Percentiles rank a stretch among this genome's conserved stretches.
Conservation (phyloP, 2,113 vertebrate genomes). For the Podarcis muralis region DNA sequence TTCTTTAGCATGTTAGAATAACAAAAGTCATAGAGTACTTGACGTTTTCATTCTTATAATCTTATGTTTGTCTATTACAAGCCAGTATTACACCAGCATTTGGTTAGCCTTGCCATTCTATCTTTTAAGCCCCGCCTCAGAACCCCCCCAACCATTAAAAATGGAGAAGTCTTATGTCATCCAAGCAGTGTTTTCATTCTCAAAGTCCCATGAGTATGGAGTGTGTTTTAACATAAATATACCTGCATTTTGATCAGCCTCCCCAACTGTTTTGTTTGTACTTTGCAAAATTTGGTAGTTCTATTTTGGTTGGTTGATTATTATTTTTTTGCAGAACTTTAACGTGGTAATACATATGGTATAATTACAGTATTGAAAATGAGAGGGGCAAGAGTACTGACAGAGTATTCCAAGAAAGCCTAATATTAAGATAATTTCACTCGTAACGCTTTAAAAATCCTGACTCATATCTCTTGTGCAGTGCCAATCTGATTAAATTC, state of each 20-base stretch:
- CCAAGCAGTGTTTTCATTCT: neutral
- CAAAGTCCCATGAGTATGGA: neutral
- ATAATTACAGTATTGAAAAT: neutral
- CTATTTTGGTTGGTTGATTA: neutral
- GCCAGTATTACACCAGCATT: neutral
- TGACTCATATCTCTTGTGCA: neutral
- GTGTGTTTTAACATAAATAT: neutral
- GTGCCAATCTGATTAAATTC: neutral
- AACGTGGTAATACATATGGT: neutral
- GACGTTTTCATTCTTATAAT: rapidly evolving
- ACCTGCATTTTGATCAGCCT: neutral
- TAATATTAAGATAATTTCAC: neutral
- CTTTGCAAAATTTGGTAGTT: rapidly evolving
- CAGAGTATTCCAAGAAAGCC: neutral
- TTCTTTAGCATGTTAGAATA: rapidly evolving
- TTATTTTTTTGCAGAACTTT: neutral
- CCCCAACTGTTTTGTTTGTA: neutral
- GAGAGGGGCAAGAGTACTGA: neutral
- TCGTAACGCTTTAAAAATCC: neutral
- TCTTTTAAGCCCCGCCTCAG: neutral
- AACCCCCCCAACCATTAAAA: neutral
- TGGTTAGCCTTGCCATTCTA: neutral
- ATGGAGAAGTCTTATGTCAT: neutral
- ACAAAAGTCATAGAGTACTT: rapidly evolving
- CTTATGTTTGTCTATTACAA: neutral